A percentile compares a stretch with the other conserved stretches of the same genome.
Evolutionary conservation across 1,140 invertebrate genomes (phyloP).

Genomic region (Medauroidea extradentata): DNA sequence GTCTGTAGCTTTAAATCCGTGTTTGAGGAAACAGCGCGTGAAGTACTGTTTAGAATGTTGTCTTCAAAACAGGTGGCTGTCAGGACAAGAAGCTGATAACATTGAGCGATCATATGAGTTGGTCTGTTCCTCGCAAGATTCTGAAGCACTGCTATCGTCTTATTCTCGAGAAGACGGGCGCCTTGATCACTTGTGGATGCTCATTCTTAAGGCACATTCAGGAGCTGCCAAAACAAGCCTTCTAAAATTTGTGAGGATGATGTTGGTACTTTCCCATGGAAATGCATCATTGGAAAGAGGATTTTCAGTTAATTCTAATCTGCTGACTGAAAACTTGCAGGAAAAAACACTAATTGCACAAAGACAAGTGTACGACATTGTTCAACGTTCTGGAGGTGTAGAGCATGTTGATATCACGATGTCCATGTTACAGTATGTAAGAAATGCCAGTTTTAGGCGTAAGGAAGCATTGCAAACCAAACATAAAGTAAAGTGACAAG

Average conservation of each 20-base stretch:
- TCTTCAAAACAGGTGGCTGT: slow-evolving; percentile 6
- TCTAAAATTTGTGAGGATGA: slow-evolving; percentile 17
- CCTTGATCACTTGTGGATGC: slow-evolving; percentile 4
- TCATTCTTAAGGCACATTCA: slow-evolving; percentile 14
- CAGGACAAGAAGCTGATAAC: neutral
- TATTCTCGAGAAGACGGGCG: too few species aligned
- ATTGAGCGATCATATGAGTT: slow-evolving; percentile 5
- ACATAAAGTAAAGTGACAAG: too few species aligned
- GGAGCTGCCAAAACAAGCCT: slow-evolving; percentile 7
- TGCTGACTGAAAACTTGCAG: neutral
- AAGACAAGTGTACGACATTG: slow-evolving; percentile 15
- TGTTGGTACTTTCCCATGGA: slow-evolving; percentile 20
- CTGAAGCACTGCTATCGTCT: neutral
- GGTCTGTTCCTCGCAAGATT: neutral
- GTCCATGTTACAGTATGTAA: neutral
- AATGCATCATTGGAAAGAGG: too few species aligned
- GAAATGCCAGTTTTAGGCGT: too few species aligned
- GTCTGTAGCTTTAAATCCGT: too few species aligned
- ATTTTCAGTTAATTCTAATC: too few species aligned
- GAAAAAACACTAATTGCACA: slow-evolving; percentile 21
- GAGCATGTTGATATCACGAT: slow-evolving; percentile 14
- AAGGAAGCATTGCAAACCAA: too few species aligned
- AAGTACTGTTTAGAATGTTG: neutral
- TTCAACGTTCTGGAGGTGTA: slow-evolving; percentile 6
- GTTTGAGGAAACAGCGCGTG: neutral